A percentile compares a stretch with the other conserved stretches of the same genome.
Conservation (phyloP, 2,797 vertebrate species). For the Pseudopleuronectes americanus region DNA sequence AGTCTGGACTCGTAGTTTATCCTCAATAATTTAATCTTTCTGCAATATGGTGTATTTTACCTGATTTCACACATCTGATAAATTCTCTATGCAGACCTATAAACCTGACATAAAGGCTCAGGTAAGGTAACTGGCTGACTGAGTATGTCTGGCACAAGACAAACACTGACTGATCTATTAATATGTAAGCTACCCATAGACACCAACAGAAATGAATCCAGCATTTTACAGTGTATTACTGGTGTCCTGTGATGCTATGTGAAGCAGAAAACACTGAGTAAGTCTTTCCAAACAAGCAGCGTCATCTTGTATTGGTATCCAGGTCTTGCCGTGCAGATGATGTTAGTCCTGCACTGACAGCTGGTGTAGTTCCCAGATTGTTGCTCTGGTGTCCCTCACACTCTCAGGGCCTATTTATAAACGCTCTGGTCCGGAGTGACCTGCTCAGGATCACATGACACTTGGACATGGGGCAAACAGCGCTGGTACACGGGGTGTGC, state of each 20-base stretch:
- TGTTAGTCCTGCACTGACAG: constrained; percentile 57
- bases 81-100: neutral
- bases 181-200: neutral
- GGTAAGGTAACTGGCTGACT: neutral
- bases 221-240: neutral
- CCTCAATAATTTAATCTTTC: no score
- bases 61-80: no score
- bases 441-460: constrained; percentile 75
- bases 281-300: constrained; percentile 2
- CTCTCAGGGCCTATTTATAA: constrained; percentile 80
- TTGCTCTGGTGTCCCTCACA: constrained; percentile 61
- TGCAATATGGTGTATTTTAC: no score
- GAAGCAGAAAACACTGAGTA: constrained; percentile 2
- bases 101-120: no score
- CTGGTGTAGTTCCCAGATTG: constrained; percentile 65
- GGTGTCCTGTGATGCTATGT: constrained; percentile 1
- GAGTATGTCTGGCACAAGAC: neutral
- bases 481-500: constrained; percentile 22
- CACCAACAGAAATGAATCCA: neutral
- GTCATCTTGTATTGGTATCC: constrained; percentile 8
- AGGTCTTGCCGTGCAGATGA: neutral
- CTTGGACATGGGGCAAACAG: constrained; percentile 62
- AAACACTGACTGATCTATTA: neutral
- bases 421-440: constrained; percentile 47
- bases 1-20: neutral